Conservation (phyloP, 1,140 invertebrate species). For the Sminthurinus signatus region DNA sequence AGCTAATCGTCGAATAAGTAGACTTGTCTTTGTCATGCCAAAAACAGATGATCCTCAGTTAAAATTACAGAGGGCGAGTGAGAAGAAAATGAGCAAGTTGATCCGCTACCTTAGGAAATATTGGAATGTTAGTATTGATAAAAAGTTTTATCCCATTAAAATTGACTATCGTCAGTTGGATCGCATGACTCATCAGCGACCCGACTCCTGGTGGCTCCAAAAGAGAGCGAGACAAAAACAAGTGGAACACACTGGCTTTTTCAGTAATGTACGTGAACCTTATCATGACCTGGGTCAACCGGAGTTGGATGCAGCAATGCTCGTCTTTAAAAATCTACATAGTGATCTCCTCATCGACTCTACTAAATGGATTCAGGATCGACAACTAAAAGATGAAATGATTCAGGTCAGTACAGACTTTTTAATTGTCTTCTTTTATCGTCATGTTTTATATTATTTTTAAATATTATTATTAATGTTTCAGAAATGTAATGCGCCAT, state of each 20-base stretch:
- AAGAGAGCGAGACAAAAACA: constrained; percentile 11
- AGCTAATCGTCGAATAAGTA: constrained; percentile 1
- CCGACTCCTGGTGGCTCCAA: constrained; percentile 4
- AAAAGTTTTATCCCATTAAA: constrained; percentile 10
- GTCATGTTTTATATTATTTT: no score
- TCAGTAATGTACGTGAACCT: constrained; percentile 17
- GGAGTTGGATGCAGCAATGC: constrained; percentile 21
- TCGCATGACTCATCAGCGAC: constrained; percentile 1
- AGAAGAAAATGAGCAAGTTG: constrained; percentile 23
- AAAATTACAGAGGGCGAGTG: background rate
- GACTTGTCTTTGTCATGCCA: constrained; percentile 15
- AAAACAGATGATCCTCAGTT: constrained; percentile 10
- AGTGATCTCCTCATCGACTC: constrained; percentile 28
- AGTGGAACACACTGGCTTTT: constrained; percentile 23
- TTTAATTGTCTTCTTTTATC: no score
- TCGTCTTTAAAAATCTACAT: constrained; percentile 32
- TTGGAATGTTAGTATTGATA: constrained; percentile 28
- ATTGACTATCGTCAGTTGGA: constrained; percentile 7
- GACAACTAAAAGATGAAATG: constrained; percentile 7
- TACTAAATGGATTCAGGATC: constrained; percentile 18
- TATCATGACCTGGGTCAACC: constrained; percentile 10
- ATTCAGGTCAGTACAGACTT: constrained; percentile 17
- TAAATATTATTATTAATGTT: background rate
- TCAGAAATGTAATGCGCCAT: constrained; percentile 35
- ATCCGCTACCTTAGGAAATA: constrained; percentile 29